Evolutionary conservation across 2,797 vertebrate species (phyloP).

Genomic region (Pristis pectinata): DNA sequence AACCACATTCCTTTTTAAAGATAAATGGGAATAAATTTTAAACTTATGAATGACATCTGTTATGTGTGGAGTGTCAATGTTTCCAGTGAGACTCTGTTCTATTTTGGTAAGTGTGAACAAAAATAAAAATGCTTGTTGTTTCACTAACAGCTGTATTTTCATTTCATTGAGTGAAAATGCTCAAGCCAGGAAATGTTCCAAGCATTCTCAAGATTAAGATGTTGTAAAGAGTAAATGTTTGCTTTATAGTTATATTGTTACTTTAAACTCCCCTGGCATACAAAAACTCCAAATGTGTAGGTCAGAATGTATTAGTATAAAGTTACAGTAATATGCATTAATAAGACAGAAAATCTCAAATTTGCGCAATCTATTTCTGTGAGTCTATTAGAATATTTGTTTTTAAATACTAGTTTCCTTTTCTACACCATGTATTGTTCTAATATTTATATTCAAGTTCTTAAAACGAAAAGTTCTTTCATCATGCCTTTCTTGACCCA

Average conservation of each 20-base stretch:
- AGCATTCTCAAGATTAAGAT: conserved; percentile 20
- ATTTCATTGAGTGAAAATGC: conserved; percentile 11
- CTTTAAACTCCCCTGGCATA: neutral
- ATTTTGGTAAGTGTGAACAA: conserved; percentile 7
- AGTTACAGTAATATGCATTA: neutral
- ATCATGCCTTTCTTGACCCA: neutral
- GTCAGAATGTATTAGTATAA: neutral
- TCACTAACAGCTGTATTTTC: conserved; percentile 32
- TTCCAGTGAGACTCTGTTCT: neutral
- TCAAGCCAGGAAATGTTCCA: conserved; percentile 2
- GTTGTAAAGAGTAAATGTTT: neutral
- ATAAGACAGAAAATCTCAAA: neutral
- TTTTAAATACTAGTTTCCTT: neutral
- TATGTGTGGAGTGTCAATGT: neutral
- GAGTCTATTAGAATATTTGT: neutral
- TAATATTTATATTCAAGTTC: neutral
- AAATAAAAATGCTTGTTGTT: neutral
- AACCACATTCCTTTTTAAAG: neutral
- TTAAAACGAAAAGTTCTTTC: neutral
- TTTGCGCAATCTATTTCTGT: neutral
- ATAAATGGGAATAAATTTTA: no score
- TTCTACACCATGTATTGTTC: neutral
- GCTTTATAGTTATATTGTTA: neutral
- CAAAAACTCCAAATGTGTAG: neutral
- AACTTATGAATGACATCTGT: neutral